Evolutionary conservation across 1,140 invertebrate species (phyloP).

Genomic region (Riptortus pedestris): DNA sequence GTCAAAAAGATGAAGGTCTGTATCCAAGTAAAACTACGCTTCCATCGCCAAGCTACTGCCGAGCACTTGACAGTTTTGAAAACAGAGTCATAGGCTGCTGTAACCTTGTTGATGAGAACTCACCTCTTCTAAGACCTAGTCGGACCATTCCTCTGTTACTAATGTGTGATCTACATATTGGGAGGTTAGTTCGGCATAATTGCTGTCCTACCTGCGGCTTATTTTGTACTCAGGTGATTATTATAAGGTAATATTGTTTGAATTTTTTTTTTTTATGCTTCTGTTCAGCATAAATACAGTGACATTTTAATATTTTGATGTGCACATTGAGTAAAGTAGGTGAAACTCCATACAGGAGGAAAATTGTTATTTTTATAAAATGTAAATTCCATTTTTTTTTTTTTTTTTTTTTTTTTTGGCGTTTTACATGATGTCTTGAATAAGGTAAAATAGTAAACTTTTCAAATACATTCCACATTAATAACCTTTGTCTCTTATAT

Average conservation of each 20-base stretch:
- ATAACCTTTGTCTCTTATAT: too few relatives aligned
- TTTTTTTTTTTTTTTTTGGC: too few relatives aligned
- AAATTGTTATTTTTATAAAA: too few relatives aligned
- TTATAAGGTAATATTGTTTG: slow-evolving; percentile 53
- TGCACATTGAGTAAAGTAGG: too few relatives aligned
- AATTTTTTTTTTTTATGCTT: slow-evolving; percentile 8
- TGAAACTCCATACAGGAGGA: too few relatives aligned
- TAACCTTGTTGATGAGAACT: slow-evolving; percentile 52
- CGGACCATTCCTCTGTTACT: slow-evolving; percentile 70
- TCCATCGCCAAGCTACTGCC: slow-evolving; percentile 41
- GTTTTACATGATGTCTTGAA: too few relatives aligned
- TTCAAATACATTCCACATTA: too few relatives aligned
- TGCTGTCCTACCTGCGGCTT: slow-evolving; percentile 83
- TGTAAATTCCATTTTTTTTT: too few relatives aligned
- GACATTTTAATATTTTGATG: neutral
- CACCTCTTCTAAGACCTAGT: slow-evolving; percentile 55
- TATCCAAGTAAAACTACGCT: slow-evolving; percentile 13
- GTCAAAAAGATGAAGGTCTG: neutral
- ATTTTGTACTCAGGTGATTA: slow-evolving; percentile 88
- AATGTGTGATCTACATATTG: slow-evolving; percentile 69
- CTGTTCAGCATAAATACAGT: neutral
- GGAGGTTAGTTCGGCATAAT: slow-evolving; percentile 66
- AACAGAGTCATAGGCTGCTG: slow-evolving; percentile 68
- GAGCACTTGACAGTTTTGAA: slow-evolving; percentile 69
- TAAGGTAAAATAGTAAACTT: too few relatives aligned